A percentile compares a stretch with the other conserved stretches of the same genome.
Conservation (phyloP, 2,797 vertebrate genomes). For the Coreius guichenoti region DNA sequence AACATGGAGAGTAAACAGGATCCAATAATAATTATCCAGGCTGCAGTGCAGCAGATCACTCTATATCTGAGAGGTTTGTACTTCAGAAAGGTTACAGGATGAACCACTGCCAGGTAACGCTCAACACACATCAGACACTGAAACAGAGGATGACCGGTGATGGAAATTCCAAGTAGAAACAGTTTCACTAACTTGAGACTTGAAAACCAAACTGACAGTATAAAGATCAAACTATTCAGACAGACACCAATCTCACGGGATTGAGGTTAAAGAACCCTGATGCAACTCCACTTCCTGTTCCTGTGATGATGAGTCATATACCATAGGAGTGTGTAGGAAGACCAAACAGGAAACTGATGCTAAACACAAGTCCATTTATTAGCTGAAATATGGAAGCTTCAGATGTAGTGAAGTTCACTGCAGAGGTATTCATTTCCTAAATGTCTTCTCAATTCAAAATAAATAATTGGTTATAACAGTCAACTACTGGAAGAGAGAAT, state of each 20-base stretch:
- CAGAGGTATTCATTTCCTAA: neutral
- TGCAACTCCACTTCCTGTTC: neutral
- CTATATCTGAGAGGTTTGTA: too few species aligned
- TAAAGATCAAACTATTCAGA: too few species aligned
- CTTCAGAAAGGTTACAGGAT: too few species aligned
- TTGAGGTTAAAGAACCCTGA: neutral
- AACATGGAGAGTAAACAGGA: too few species aligned
- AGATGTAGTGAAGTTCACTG: neutral
- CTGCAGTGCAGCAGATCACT: too few species aligned
- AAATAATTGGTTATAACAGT: neutral
- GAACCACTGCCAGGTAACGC: too few species aligned
- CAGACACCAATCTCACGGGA: neutral
- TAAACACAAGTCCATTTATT: too few species aligned
- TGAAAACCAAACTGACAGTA: neutral
- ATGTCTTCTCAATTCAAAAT: neutral
- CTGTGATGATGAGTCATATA: neutral
- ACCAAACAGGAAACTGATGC: too few species aligned
- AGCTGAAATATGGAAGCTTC: too few species aligned
- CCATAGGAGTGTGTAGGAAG: too few species aligned
- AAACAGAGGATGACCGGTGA: neutral
- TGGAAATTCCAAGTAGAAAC: neutral
- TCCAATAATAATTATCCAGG: too few species aligned
- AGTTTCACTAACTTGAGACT: neutral
- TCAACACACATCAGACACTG: too few species aligned
- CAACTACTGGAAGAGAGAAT: neutral